Evolutionary conservation across 1,140 invertebrate species (phyloP).

Genomic region (Fragariocoptes setiger): DNA sequence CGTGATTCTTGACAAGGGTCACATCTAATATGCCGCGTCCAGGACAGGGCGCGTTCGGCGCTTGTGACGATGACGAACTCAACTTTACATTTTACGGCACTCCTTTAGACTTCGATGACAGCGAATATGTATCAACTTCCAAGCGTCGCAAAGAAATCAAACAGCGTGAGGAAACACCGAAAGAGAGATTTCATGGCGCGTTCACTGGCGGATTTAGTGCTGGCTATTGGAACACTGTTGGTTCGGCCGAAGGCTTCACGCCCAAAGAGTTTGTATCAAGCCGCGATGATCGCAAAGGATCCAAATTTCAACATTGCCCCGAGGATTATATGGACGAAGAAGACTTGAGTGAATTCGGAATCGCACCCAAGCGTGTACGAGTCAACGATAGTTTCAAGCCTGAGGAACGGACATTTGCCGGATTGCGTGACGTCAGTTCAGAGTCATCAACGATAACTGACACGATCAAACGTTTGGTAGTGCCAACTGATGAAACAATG

Average conservation of each 20-base stretch:
- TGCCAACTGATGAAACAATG: constrained; percentile 44
- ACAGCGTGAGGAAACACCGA: too few relatives aligned
- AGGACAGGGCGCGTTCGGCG: too few relatives aligned
- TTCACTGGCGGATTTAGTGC: constrained; percentile 97
- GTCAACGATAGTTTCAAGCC: constrained; percentile 36
- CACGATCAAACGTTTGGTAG: constrained; percentile 34
- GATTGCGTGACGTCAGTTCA: constrained; percentile 13
- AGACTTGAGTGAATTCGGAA: constrained; percentile 74
- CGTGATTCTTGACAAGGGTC: too few relatives aligned
- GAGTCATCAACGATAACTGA: constrained; percentile 38
- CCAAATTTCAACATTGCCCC: constrained; percentile 24
- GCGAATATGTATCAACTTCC: too few relatives aligned
- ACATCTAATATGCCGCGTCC: too few relatives aligned
- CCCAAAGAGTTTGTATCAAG: constrained; percentile 60
- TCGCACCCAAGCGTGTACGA: constrained; percentile 50
- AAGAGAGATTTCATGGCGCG: constrained; percentile 92
- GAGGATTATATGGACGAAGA: constrained; percentile 98
- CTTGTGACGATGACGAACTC: too few relatives aligned
- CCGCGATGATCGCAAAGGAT: background rate
- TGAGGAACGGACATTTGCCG: constrained; percentile 8
- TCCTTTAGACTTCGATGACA: too few relatives aligned
- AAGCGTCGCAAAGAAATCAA: too few relatives aligned
- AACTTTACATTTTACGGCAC: too few relatives aligned
- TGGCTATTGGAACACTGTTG: constrained; percentile 86
- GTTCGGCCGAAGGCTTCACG: constrained; percentile 71